These are phyloP conservation scores for Thunnus maccoyii DNA, from an alignment of 2,113 vertebrate species.

Conservation along the genomic window DNA sequence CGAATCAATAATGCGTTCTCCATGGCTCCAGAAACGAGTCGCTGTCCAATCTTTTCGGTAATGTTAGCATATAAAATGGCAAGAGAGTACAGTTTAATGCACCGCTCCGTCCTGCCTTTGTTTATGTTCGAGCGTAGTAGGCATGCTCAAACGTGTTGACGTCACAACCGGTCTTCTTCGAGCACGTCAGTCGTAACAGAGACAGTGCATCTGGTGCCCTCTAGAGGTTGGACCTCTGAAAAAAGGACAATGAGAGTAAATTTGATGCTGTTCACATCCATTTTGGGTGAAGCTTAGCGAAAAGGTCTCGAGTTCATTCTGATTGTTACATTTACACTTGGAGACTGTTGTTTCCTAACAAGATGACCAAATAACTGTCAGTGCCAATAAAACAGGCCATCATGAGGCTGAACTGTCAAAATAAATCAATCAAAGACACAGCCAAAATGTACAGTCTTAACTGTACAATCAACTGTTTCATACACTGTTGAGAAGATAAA, in stretches of 20 bases:
- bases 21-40: constrained; percentile 76
- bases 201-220: constrained; percentile 15
- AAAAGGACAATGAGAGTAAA: neutral
- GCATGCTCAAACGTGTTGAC: constrained; percentile 79
- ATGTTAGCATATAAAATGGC: constrained; percentile 27
- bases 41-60: neutral
- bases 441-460: too few species aligned
- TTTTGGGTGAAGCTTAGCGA: too few species aligned
- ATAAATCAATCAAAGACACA: too few species aligned
- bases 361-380: too few species aligned
- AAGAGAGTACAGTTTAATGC: constrained; percentile 19
- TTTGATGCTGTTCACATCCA: neutral
- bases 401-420: too few species aligned
- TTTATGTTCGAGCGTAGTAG: constrained; percentile 81
- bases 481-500: too few species aligned
- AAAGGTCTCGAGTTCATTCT: too few species aligned
- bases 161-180: constrained; percentile 56
- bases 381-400: too few species aligned
- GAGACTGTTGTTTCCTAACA: too few species aligned
- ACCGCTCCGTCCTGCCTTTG: constrained; percentile 70
- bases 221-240: constrained; percentile 12
- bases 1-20: constrained; percentile 88
- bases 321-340: too few species aligned
- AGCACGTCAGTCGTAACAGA: neutral
- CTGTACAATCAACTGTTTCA: too few species aligned